These are phyloP conservation scores for Oxygymnocypris stewartii DNA, from an alignment of 2,113 vertebrate species.

Conservation along the genomic window DNA sequence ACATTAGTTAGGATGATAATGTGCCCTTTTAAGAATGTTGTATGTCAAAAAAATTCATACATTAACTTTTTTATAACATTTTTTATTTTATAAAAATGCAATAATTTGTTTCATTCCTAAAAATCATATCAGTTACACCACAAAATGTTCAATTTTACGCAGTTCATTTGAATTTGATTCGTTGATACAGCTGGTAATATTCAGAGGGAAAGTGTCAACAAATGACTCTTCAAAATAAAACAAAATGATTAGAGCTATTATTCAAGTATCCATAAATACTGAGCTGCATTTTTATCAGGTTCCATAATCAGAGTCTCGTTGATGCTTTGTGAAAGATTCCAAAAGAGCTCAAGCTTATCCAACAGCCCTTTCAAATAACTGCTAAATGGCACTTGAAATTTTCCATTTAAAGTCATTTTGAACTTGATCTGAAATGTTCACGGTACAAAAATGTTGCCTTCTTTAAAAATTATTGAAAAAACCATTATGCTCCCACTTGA, in stretches of 20 bases:
- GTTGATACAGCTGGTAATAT: not conserved
- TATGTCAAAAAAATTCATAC: not conserved
- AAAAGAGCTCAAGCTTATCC: not conserved
- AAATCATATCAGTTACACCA: not conserved
- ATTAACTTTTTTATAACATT: not conserved
- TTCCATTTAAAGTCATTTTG: not conserved
- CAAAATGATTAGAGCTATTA: not conserved
- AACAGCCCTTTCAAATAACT: not conserved
- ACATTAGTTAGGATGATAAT: not conserved
- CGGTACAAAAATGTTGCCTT: not conserved
- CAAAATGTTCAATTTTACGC: not conserved
- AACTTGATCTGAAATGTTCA: conserved; percentile 9
- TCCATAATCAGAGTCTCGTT: not conserved
- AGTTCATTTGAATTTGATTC: not conserved
- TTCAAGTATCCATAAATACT: not conserved
- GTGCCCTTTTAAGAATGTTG: not conserved
- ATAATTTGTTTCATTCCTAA: not conserved
- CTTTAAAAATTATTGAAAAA: not conserved
- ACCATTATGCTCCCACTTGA: not conserved
- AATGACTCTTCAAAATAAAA: not conserved
- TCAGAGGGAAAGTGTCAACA: not conserved
- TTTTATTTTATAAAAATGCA: not conserved
- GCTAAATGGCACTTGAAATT: not conserved
- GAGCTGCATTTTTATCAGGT: not conserved
- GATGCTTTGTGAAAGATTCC: not conserved